Evolutionary conservation across 2,113 vertebrate genomes (phyloP).

Genomic region (Nettapus auritus): DNA sequence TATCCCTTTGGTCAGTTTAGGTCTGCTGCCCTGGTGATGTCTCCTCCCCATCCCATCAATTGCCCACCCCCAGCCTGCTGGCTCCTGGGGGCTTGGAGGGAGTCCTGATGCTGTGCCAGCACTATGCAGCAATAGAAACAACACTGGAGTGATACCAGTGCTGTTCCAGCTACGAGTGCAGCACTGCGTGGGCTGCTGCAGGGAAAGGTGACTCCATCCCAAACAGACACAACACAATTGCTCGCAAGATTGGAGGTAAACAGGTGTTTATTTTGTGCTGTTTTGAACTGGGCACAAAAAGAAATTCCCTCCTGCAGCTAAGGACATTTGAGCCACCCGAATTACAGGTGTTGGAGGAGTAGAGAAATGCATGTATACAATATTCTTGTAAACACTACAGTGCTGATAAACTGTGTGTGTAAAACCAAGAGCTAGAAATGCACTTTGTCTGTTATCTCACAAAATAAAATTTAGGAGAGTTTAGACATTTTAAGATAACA

Average conservation of each 20-base stretch:
- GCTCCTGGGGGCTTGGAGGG: too few species aligned
- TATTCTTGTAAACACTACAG: background rate
- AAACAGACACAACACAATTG: too few species aligned
- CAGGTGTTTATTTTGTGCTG: background rate
- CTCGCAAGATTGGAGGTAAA: background rate
- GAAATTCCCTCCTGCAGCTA: background rate
- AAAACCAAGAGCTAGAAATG: background rate
- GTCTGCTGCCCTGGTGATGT: too few species aligned
- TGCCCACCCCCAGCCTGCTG: too few species aligned
- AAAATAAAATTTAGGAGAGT: background rate
- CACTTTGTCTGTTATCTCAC: background rate
- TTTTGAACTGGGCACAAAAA: background rate
- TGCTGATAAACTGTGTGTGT: accelerated
- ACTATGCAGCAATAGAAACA: too few species aligned
- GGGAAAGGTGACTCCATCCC: too few species aligned
- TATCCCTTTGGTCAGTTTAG: too few species aligned
- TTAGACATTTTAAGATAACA: background rate
- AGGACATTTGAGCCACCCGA: background rate
- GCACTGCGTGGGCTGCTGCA: too few species aligned
- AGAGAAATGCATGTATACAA: background rate
- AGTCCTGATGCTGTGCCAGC: too few species aligned
- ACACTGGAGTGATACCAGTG: too few species aligned
- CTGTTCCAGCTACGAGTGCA: too few species aligned
- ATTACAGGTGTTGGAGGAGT: background rate
- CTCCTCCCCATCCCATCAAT: too few species aligned